Conservation (phyloP, 2,113 vertebrate species). For the Podocnemis expansa region DNA sequence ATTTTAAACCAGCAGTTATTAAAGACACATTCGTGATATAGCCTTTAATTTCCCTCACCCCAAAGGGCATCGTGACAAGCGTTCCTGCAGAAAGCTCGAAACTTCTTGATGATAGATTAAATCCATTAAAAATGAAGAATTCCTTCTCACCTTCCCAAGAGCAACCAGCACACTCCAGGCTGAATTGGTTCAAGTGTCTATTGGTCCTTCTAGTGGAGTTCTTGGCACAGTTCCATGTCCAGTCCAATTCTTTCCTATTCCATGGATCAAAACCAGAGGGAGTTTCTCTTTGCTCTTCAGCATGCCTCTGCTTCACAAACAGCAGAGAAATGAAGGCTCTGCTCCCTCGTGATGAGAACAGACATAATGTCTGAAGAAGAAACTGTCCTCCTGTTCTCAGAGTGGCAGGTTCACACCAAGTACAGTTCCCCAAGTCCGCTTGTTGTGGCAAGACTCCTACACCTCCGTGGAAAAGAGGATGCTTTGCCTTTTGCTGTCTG, state of each 20-base stretch:
- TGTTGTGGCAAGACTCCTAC: conserved; percentile 64
- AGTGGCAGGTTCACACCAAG: not conserved
- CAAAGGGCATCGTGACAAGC: conserved; percentile 50
- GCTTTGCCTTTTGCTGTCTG: conserved; percentile 97
- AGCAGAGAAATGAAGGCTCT: not conserved
- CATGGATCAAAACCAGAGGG: not conserved
- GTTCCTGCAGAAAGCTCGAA: conserved; percentile 62
- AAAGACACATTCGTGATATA: conserved; percentile 68
- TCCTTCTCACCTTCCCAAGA: conserved; percentile 63
- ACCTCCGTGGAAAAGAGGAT: conserved; percentile 98
- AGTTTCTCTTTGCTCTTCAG: not conserved
- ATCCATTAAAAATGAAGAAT: conserved; percentile 60
- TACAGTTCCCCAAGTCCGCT: conserved; percentile 21
- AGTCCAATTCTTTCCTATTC: conserved; percentile 2
- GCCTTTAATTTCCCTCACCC: conserved; percentile 34
- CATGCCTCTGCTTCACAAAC: conserved; percentile 23
- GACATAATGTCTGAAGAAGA: conserved; percentile 23
- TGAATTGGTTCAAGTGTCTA: conserved; percentile 47
- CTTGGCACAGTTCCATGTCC: conserved; percentile 9
- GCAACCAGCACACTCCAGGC: not conserved
- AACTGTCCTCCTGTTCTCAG: not conserved
- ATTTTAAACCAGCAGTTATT: conserved; percentile 69
- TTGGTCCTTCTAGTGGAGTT: conserved; percentile 64
- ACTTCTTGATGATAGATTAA: conserved; percentile 67
- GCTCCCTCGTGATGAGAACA: not conserved